Percentiles rank a stretch among this genome's conserved stretches.
Evolutionary conservation across 2,888 invertebrate species (phyloP).

Genomic region (Tipula lateralis): DNA sequence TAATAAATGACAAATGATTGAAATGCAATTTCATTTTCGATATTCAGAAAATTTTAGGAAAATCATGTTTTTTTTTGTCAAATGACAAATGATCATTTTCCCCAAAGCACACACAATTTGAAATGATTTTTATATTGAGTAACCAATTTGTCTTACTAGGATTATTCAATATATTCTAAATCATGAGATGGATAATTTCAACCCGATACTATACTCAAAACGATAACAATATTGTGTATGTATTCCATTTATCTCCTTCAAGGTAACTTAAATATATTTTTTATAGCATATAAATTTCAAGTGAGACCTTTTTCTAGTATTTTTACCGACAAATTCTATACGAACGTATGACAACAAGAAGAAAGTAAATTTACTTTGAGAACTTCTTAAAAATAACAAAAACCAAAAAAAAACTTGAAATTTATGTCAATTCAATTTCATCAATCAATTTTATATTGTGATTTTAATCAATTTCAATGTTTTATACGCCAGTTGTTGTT

Average conservation of each 20-base stretch:
- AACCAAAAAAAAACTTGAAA: not conserved
- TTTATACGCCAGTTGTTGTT: not conserved
- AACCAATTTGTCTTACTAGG: not conserved
- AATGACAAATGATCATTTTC: not conserved
- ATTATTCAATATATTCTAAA: not conserved
- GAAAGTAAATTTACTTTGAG: not conserved
- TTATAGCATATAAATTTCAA: not conserved
- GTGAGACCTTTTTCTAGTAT: not conserved
- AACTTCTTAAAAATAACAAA: not conserved
- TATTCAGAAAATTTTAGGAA: not conserved
- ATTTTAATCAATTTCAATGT: not conserved
- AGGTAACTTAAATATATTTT: not conserved
- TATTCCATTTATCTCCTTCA: not conserved
- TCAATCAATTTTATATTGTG: constrained; percentile 11
- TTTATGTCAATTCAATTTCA: constrained; percentile 24
- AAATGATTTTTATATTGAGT: not conserved
- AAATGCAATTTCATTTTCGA: not conserved
- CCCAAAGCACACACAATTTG: not conserved
- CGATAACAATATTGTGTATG: not conserved
- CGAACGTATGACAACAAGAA: not conserved
- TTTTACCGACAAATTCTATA: not conserved
- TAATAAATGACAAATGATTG: not conserved
- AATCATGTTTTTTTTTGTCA: not conserved
- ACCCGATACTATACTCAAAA: not conserved
- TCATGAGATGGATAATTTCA: not conserved